Base-by-base conservation (phyloP, 2,888 invertebrate species). In the Electrophaes corylata region DNA sequence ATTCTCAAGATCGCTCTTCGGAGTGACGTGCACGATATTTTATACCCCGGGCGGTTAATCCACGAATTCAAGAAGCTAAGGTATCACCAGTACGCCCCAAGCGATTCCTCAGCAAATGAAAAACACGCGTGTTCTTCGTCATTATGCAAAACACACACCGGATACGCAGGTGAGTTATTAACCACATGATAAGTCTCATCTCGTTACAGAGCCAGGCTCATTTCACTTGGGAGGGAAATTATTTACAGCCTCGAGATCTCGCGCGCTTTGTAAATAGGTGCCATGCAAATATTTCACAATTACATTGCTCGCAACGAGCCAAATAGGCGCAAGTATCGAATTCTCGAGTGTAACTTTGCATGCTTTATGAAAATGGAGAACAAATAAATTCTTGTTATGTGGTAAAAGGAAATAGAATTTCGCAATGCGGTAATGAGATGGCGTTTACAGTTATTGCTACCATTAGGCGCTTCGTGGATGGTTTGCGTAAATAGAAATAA, bases 301-400 rank as follows among this genome's bases (percentile, higher is more conserved):
- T 83, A 76, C 75, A 73, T 73, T 75, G 71, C 73, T 69, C 75
- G 75, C 71, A 73, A 77, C 72, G 71, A 73, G 67, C 72, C 71
- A 72, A 80, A 80, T 76, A 71, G 67, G 72, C 71, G 67, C 70
- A 71, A 78, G 72, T 78, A 81, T 81, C 77, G 73, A 73, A 76
- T 76, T 77, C 73, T 71, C 73, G 70, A 71, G 73, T 75, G 73
- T 70, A 76, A 70, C 70, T 71, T 76, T 67, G 72, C 70, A 74
- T 75, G 78, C 79, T 83, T 84, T 84, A 84, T 84, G 83, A 84
- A 84, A 87, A 85, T 81, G 76, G 81, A 74, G 79, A 77, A 81
- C 79, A 83, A 79, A 86, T 86, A 88, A 86, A 86, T 87, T 85
- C 81, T 85, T 82, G 84, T 86, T 87, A 84, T 78, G 73, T 72